These are phyloP conservation scores for Sarcoramphus papa DNA, from an alignment of 2,797 vertebrate species.

Conservation along the genomic window DNA sequence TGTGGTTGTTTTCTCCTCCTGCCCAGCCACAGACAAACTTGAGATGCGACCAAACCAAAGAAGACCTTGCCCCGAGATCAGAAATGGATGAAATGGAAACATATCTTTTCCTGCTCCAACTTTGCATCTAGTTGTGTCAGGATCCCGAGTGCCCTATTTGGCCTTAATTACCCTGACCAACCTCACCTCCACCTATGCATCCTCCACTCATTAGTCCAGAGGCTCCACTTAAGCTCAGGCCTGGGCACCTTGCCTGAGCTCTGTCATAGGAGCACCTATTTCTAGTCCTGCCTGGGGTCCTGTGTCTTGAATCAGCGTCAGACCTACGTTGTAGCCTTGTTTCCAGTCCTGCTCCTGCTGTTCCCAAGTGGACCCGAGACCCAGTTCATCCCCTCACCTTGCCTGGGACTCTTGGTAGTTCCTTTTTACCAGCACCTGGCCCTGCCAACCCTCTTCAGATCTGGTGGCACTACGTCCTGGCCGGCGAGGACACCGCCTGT, in stretches of 20 bases:
- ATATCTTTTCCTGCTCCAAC: not conserved
- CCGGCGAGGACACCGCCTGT: rapidly evolving
- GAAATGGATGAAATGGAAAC: not conserved
- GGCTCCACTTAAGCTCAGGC: not conserved
- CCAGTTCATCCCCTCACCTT: not conserved
- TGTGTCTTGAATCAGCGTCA: not conserved
- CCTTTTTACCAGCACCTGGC: not conserved
- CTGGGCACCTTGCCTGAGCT: not conserved
- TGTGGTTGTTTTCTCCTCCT: not conserved
- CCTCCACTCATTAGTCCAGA: not conserved
- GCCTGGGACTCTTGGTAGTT: not conserved
- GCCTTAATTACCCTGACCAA: not conserved
- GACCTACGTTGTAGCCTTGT: not conserved
- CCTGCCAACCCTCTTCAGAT: not conserved
- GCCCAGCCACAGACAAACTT: not conserved
- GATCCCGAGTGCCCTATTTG: not conserved
- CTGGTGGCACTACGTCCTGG: rapidly evolving
- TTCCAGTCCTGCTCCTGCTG: not conserved
- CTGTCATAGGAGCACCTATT: not conserved
- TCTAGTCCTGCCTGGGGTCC: not conserved
- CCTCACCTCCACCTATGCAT: not conserved
- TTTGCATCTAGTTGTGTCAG: not conserved
- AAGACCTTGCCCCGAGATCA: not conserved
- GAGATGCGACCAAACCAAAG: not conserved
- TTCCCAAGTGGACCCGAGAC: not conserved